Conservation (phyloP, 2,113 vertebrate genomes). For the Hyaena hyaena region DNA sequence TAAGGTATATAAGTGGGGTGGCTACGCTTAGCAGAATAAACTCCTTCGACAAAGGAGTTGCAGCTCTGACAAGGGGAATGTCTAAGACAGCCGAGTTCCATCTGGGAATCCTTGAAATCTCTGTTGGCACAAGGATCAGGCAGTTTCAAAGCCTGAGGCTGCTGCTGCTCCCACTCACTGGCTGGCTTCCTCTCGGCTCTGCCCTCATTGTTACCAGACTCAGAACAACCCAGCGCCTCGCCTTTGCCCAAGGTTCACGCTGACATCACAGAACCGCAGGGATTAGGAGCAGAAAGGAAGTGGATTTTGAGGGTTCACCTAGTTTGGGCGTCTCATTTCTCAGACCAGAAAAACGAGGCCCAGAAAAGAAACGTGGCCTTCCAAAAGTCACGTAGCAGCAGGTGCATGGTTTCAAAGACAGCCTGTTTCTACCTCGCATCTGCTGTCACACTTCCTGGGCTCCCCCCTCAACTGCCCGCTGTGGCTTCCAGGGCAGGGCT, state of each 20-base stretch:
- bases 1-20: neutral
- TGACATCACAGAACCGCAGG: neutral
- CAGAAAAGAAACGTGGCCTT: neutral
- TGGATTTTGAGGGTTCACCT: neutral
- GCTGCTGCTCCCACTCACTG: neutral
- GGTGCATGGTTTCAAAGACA: neutral
- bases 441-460: neutral
- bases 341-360: neutral
- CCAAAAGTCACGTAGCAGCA: neutral
- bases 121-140: neutral
- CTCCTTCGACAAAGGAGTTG: neutral
- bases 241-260: neutral
- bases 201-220: fast-evolving
- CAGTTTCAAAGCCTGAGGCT: neutral
- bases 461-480: neutral
- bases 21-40: neutral
- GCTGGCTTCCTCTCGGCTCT: neutral
- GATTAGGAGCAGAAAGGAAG: neutral
- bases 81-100: neutral
- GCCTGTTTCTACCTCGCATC: neutral
- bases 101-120: neutral
- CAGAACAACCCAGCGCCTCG: neutral
- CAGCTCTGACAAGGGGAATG: neutral
- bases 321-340: neutral
- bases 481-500: neutral